Conservation (phyloP, 1,140 invertebrate genomes). For the Meloidogyne hapla region DNA sequence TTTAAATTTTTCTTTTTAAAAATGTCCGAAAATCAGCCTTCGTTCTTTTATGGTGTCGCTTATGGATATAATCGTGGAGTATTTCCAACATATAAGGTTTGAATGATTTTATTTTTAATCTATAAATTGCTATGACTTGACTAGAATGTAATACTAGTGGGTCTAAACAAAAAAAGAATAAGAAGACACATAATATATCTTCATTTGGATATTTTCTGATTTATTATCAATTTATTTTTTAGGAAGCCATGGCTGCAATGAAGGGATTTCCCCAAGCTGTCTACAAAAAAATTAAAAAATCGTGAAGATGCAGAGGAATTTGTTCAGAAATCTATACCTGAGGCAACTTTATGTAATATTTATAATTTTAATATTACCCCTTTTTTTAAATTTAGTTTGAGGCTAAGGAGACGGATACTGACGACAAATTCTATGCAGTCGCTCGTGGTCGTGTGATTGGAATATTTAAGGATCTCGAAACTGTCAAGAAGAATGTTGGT, state of each 20-base stretch:
- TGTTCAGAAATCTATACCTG: neutral
- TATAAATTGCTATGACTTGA: no score
- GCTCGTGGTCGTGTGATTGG: slow-evolving; percentile 46
- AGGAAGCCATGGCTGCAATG: slow-evolving; percentile 30
- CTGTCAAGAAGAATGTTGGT: slow-evolving; percentile 44
- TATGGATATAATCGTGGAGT: slow-evolving; percentile 65
- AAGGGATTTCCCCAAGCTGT: slow-evolving; percentile 42
- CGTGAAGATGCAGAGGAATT: slow-evolving; percentile 33
- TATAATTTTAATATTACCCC: slow-evolving; percentile 6
- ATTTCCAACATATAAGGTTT: neutral
- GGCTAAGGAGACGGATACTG: slow-evolving; percentile 20
- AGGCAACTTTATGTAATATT: slow-evolving; percentile 14
- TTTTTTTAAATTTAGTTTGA: slow-evolving; percentile 31
- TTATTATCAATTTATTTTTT: neutral
- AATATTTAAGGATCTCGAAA: slow-evolving; percentile 43
- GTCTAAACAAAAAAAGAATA: no score
- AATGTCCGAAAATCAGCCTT: neutral
- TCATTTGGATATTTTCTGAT: no score
- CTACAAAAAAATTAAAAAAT: slow-evolving; percentile 42
- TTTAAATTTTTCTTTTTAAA: neutral
- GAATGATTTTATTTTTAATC: neutral
- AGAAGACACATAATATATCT: no score
- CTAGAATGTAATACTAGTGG: no score
- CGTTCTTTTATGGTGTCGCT: slow-evolving; percentile 66
- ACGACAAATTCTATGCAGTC: slow-evolving; percentile 46